These are phyloP conservation scores for Gulo gulo DNA, from an alignment of 2,113 vertebrate genomes.

Conservation along the genomic window DNA sequence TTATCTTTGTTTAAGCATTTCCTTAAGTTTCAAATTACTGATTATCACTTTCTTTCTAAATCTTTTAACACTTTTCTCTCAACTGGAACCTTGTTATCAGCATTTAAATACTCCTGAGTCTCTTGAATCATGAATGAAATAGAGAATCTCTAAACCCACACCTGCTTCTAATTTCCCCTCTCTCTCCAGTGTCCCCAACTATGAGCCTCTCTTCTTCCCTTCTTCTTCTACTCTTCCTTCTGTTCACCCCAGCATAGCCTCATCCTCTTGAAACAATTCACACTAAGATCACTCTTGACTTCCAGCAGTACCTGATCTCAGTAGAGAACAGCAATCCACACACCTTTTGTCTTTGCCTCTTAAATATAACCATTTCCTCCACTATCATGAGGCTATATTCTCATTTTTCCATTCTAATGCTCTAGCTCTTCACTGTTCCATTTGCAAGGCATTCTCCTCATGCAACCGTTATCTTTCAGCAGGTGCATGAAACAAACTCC, in stretches of 20 bases:
- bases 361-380: too few species aligned
- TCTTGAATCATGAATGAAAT: background rate
- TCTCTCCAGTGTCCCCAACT: background rate
- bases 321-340: background rate
- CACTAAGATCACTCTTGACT: background rate
- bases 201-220: background rate
- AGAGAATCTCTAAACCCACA: background rate
- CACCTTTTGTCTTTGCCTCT: background rate
- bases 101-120: background rate
- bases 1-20: background rate
- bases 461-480: rapidly evolving
- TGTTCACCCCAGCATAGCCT: background rate
- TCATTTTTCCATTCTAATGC: too few species aligned
- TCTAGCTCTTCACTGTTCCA: background rate
- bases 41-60: background rate
- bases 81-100: background rate
- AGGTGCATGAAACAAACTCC: background rate
- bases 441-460: background rate
- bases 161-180: background rate
- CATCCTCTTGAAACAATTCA: background rate
- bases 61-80: background rate
- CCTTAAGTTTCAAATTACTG: background rate
- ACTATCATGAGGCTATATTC: too few species aligned
- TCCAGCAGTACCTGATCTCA: too few species aligned
- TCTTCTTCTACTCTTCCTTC: background rate